Evolutionary conservation across 2,797 vertebrate species (phyloP), one percentile per base, ranked within the genome.

Genomic region (Spatula clypeata): DNA sequence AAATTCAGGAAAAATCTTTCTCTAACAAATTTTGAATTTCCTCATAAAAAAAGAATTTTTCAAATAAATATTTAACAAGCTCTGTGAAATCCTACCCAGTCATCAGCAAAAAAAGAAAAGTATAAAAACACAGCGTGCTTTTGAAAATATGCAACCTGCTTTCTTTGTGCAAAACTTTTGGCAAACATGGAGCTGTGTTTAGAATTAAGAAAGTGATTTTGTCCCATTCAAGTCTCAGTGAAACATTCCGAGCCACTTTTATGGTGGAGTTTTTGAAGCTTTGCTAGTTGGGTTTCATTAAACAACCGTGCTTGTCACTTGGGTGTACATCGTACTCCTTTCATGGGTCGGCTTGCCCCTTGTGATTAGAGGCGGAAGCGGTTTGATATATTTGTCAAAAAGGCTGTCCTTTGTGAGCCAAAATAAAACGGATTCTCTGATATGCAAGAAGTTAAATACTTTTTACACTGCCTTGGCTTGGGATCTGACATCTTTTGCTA

Each of bases 341-440:
- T 65, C 71, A 58, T 51, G 91, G 91, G 47, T 72, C 2, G 6
- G n/a, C 67, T 81, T 95, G 81, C 77, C 94, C 93, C 94, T 92
- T 82, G 93, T 91, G 94, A 93, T 92, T 94, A 91, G 89, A 90
- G 71, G 32, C 8, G 21, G 93, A 96, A 94, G 64, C 2, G 2
- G 89, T 93, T 92, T 97, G 91, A 93, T 94, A 34, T 65, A 61
- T 94, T 92, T 93, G 71, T 96, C 84, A 93, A 34, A 95, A 89
- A 82, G 72, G 16, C 36, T 89, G 57, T 93, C 81, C 75, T 96
- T 51, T 89, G 64, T 91, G 74, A 96, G 80, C 67, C 91, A 94
- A 95, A 96, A 91, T 51, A 77, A 70, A 92, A 83, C 0, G 1
- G 53, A 21, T 40, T 85, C 47, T 95, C 65, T 92, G 84, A 92